Conservation (phyloP, 2,888 invertebrate species). For the Corythucha ciliata region DNA sequence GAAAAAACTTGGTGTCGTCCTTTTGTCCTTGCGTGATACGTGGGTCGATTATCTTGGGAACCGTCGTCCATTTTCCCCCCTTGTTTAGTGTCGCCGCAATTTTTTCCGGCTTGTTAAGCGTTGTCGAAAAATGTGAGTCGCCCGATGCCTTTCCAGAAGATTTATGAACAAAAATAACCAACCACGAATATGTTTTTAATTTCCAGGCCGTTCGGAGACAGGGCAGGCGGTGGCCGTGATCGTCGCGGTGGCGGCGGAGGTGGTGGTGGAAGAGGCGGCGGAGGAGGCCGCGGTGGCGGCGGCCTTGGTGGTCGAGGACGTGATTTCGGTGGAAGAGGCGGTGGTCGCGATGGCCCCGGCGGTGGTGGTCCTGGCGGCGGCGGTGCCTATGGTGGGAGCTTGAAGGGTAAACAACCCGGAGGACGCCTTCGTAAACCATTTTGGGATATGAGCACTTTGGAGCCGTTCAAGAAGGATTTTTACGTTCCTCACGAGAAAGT, state of each 20-base stretch:
- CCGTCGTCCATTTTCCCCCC: too few species aligned
- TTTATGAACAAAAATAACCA: too few species aligned
- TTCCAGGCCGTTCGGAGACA: too few species aligned
- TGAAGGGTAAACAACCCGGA: constrained; percentile 34
- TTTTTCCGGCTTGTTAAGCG: too few species aligned
- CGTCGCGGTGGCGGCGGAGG: constrained; percentile 22
- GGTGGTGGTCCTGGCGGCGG: constrained; percentile 34
- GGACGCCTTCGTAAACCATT: constrained; percentile 64
- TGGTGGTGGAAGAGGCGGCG: constrained; percentile 17
- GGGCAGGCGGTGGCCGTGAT: constrained; percentile 20
- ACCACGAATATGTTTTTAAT: too few species aligned
- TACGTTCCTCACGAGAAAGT: constrained; percentile 76
- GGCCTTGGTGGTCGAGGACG: constrained; percentile 23
- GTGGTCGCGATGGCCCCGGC: constrained; percentile 40
- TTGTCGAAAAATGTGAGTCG: too few species aligned
- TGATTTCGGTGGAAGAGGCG: constrained; percentile 25
- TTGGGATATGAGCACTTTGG: constrained; percentile 74
- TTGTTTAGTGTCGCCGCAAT: too few species aligned
- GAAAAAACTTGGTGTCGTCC: too few species aligned
- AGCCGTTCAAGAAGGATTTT: constrained; percentile 88
- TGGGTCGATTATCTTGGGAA: too few species aligned
- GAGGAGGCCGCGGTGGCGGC: constrained; percentile 22
- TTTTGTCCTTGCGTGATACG: too few species aligned
- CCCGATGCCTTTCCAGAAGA: too few species aligned
- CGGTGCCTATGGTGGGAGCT: constrained; percentile 32